Base-by-base conservation (phyloP, 2,797 vertebrate genomes). In the Cyprinodon diabolis region DNA sequence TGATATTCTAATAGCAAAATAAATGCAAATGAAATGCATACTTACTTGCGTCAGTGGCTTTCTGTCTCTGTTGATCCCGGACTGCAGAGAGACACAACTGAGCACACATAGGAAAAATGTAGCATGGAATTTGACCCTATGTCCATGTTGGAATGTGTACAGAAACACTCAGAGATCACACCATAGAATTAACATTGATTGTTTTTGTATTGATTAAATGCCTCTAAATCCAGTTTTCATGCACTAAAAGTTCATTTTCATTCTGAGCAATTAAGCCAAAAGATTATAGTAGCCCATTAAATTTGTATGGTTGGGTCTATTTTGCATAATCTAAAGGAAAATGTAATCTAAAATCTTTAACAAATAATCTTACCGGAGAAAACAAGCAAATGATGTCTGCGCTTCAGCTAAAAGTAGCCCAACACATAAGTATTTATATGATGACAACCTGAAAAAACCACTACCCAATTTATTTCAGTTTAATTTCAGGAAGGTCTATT, bases 41-140 rank as follows among this genome's bases (percentile, higher is more conserved):
- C 90, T 84, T 82, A 86, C 87, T 60, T 87, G 2, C 21, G 2
- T 45, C 1, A 52, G 12, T 19, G 52, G 43, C 48, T 65, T 58
- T 72, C 3, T 35, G 48, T 67, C 43, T 66, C 17, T 57, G 71
- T 21, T 35, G 62, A 23, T 58, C 30, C 0, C 75, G 65, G 68
- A 63, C 66, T 71, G 45, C 5, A 13, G 58, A 62, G 79, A 48
- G 68, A 68, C 6, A 51, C 23, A 19, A 7, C 37, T 73, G 74
- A 78, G 25, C 47, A 51, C 49, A 72, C 43, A 63, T 35, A 30
- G 30, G 55, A 52, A 66, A 71, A 76, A 47, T 48, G 66, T 67
- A 19, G 55, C 0, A 15, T 90, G 92, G 91, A 94, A 75, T 93
- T 93, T 94, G 91, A 86, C 88, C 92, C 77, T 17, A 21, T 54